Percentiles rank a stretch among this genome's conserved stretches.
Conservation (phyloP, 2,113 vertebrate species). For the Bos taurus region DNA sequence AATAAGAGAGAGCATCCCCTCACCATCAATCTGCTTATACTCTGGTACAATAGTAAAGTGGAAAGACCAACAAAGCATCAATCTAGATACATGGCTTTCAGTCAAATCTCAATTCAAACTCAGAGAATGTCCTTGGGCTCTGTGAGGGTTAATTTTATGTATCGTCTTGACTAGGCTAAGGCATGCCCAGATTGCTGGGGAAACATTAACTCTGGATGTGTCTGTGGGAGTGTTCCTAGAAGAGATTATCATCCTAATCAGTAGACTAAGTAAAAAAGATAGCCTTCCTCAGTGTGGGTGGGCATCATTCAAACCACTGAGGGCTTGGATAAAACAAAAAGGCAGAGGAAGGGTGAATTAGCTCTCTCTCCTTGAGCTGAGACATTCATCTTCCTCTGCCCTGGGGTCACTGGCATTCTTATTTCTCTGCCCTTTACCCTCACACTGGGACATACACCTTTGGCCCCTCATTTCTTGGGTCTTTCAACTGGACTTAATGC, state of each 20-base stretch:
- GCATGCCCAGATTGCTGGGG: background rate
- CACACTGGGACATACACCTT: background rate
- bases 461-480: rapidly evolving
- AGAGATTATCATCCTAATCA: background rate
- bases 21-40: background rate
- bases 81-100: background rate
- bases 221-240: background rate
- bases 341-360: background rate
- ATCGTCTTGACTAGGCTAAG: background rate
- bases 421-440: background rate
- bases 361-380: background rate
- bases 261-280: background rate
- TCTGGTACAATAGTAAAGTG: background rate
- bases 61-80: background rate
- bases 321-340: background rate
- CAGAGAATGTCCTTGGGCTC: background rate
- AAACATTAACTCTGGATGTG: background rate
- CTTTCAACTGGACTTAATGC: background rate
- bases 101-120: background rate
- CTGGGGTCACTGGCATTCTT: background rate
- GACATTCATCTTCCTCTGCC: background rate
- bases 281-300: background rate
- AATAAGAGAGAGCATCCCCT: background rate
- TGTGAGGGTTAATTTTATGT: background rate
- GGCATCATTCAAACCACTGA: background rate